Percentiles rank a stretch among this genome's conserved stretches.
These are phyloP conservation scores for Gavialis gangeticus DNA, from an alignment of 2,113 vertebrate species.

Conservation along the genomic window DNA sequence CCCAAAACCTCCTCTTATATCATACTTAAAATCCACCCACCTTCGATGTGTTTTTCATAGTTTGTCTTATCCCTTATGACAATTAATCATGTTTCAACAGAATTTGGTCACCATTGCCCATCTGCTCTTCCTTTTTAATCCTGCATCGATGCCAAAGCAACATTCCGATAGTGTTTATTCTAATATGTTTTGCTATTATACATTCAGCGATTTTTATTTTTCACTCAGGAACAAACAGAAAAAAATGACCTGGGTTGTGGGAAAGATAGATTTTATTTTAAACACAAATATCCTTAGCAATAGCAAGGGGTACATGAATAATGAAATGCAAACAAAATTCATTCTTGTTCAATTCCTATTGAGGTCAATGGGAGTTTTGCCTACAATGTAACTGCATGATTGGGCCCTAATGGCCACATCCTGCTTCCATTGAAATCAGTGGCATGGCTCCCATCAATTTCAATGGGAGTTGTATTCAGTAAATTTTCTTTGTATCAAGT, in stretches of 20 bases:
- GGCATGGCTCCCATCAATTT: not conserved
- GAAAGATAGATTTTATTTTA: not conserved
- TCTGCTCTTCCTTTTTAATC: slow-evolving; percentile 37
- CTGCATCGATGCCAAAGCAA: not conserved
- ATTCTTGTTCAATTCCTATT: not conserved
- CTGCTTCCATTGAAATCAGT: not conserved
- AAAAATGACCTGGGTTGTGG: not conserved
- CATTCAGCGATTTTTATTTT: not conserved
- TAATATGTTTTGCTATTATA: slow-evolving; percentile 14
- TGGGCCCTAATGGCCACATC: not conserved
- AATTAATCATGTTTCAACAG: slow-evolving; percentile 41
- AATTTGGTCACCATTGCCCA: slow-evolving; percentile 1
- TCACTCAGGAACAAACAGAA: not conserved
- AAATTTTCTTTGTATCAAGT: not conserved
- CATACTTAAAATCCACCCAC: slow-evolving; percentile 33
- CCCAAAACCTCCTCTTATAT: slow-evolving; percentile 9
- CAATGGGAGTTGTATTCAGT: not conserved
- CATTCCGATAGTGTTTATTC: not conserved
- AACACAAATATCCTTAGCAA: not conserved
- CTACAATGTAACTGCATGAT: not conserved
- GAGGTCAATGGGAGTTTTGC: not conserved
- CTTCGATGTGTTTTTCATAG: slow-evolving; percentile 11
- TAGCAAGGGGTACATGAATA: not conserved
- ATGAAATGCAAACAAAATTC: accelerated
- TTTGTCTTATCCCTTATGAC: slow-evolving; percentile 30